Evolutionary conservation across 2,888 invertebrate genomes (phyloP).

Genomic region (Hypselothyrea guttata): DNA sequence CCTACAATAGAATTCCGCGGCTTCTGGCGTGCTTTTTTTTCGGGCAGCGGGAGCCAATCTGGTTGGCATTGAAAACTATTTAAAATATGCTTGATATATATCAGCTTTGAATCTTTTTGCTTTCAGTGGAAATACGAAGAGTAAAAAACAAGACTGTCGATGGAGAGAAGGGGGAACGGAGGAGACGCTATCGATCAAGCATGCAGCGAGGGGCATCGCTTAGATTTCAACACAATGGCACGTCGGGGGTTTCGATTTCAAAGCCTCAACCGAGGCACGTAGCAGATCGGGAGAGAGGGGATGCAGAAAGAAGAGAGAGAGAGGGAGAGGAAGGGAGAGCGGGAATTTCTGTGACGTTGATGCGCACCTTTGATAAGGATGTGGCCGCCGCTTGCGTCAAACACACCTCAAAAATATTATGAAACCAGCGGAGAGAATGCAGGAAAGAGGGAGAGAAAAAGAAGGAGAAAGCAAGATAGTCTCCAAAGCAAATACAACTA

Average conservation of each 20-base stretch:
- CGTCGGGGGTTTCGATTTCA: constrained; percentile 70
- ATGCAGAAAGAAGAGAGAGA: too few relatives aligned
- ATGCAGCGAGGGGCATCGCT: constrained; percentile 54
- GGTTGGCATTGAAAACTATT: constrained; percentile 72
- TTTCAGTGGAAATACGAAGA: constrained; percentile 57
- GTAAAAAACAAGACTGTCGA: neutral
- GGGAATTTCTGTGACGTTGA: constrained; percentile 65
- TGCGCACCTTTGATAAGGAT: constrained; percentile 76
- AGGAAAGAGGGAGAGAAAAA: neutral
- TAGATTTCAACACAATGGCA: constrained; percentile 72
- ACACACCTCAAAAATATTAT: constrained; percentile 57
- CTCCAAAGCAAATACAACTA: constrained; percentile 6
- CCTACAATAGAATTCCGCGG: too few relatives aligned
- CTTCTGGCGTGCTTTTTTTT: constrained; percentile 8
- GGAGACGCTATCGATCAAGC: constrained; percentile 69
- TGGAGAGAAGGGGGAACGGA: constrained; percentile 1
- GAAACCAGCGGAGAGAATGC: constrained; percentile 26
- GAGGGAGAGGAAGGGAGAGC: constrained; percentile 5
- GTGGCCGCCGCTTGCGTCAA: constrained; percentile 22
- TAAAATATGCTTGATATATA: constrained; percentile 59
- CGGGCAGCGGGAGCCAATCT: constrained; percentile 5
- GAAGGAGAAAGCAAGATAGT: constrained; percentile 5
- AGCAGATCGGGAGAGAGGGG: constrained; percentile 12
- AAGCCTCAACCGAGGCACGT: constrained; percentile 65
- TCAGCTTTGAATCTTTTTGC: constrained; percentile 56